Evolutionary conservation across 2,888 invertebrate species (phyloP), one percentile per base, ranked within the genome.

Genomic region (Trichogramma evanescens): DNA sequence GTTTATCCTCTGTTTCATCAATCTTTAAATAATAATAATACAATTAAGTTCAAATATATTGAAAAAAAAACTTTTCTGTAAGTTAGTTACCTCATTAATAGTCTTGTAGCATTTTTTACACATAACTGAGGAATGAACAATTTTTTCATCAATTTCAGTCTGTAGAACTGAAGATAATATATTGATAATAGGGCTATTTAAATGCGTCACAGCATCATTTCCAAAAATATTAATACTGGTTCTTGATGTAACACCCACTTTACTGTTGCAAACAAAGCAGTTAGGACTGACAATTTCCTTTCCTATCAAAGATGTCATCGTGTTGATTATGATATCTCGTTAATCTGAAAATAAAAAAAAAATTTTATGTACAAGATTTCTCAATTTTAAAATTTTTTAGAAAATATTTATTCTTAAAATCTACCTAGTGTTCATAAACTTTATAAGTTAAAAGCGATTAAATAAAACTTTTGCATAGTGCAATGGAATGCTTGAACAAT

Each of bases 51-150:
- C n/a, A 10, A 53, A 53, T 43, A 4, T 26, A 13, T 42, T 6
- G 41, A 53, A 39, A 45, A 6, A 59, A 43, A 63, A 38, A 57
- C 8, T 26, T 26, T 26, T 26, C 26, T 26, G 26, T 26, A 26
- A 4, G 6, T 51, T 48, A 43, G 51, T 57, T 61, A 79, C 77
- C 75, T 89, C 87, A 26, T 82, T 78, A 54, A 86, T 81, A 6
- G 82, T 70, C 70, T 84, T 84, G 66, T 81, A 83, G 72, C 89
- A 90, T 68, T 86, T 87, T 71, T 84, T 86, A 73, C 89, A 90
- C 3, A 89, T 71, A 13, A 84, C 74, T 53, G 78, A 78, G 0
- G 84, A 81, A 62, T 86, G 85, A 0, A 81, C 81, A 46, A 73
- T 76, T 2, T 82, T 80, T 66, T 83, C 80, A 6, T 74, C 77